Evolutionary conservation across 2,113 vertebrate species (phyloP), one percentile per base, ranked within the genome.

Genomic region (Hipposideros armiger): DNA sequence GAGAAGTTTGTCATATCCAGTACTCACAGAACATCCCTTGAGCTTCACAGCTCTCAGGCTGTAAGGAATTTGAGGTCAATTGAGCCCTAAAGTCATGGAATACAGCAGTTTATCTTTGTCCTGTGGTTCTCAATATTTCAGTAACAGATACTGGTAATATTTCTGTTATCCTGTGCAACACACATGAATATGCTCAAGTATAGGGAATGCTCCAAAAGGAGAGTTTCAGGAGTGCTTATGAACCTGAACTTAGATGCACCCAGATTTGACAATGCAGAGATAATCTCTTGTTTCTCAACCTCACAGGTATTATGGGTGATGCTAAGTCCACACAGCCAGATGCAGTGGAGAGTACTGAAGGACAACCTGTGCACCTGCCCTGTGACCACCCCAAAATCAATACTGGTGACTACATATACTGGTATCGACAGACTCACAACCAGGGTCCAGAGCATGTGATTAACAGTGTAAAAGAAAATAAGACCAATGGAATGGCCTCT

Each of bases 361-460:
- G 11, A 19, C 56, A 91, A 50, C 2, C 62, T 30, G 87, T 95
- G 16, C 20, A 20, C 7, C 78, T 96, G 83, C 94, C 78, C 19
- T 97, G 87, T 58, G 42, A 45, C 74, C 92, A 96, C 45, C 40
- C 94, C 22, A 58, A 81, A 1, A 96, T 97, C 40, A 30, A 28
- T 98, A 54, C 0, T 28, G 17, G 0, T 28, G 94, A 97, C 19
- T 96, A n/a, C 14, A 32, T 98, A 54, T 0, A 87, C 3, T 97
- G 97, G 96, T 97, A 96, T 82, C 40, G 82, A 58, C 93, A 97
- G 73, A 56, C 67, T 67, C 62, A 30, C 45, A 50, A 64, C 16
- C 92, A 83, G 2, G 24, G 76, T 62, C 95, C 92, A 22, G 94
- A 96, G 45, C 95, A 94, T 3, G 4, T 97, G 14, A 76, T 97